Percentiles rank a stretch among this genome's conserved stretches.
These are phyloP conservation scores for Cheilosia vernalis DNA, from an alignment of 2,888 invertebrate genomes.

Conservation along the genomic window DNA sequence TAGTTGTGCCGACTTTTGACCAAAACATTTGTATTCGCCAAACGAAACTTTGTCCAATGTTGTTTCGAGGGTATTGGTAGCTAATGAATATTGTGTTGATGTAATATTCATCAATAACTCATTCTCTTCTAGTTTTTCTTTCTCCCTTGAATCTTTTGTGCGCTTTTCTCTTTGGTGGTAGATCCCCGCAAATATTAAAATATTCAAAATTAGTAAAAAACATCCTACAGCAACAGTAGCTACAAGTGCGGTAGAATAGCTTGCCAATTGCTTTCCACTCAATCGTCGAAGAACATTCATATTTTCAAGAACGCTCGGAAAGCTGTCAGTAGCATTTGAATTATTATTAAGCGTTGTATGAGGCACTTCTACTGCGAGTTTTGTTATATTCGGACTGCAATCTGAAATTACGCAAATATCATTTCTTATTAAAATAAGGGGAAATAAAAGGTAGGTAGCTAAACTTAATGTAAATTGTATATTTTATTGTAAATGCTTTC, in stretches of 20 bases:
- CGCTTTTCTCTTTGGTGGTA: slow-evolving; percentile 91
- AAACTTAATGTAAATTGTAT: not conserved
- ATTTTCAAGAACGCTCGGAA: slow-evolving; percentile 83
- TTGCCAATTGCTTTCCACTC: slow-evolving; percentile 92
- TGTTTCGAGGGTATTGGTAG: slow-evolving; percentile 12
- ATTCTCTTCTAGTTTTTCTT: slow-evolving; percentile 87
- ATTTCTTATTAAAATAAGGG: not conserved
- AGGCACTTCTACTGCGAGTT: slow-evolving; percentile 78
- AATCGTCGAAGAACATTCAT: slow-evolving; percentile 89
- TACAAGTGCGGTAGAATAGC: slow-evolving; percentile 93
- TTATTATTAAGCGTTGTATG: slow-evolving; percentile 32
- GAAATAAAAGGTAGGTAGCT: not conserved
- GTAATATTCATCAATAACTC: slow-evolving; percentile 79
- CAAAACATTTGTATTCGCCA: slow-evolving; percentile 88
- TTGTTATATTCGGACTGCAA: slow-evolving; percentile 88
- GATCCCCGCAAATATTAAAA: slow-evolving; percentile 94
- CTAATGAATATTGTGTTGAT: slow-evolving; percentile 31
- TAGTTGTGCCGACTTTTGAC: slow-evolving; percentile 84
- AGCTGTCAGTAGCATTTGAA: slow-evolving; percentile 44
- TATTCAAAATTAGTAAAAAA: slow-evolving; percentile 91
- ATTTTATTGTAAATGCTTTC: not conserved
- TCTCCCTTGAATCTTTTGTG: slow-evolving; percentile 88
- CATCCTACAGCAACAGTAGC: slow-evolving; percentile 95
- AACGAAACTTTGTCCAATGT: slow-evolving; percentile 78
- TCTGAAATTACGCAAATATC: slow-evolving; percentile 82